These are phyloP conservation scores for Aythya baeri DNA, from an alignment of 2,113 vertebrate genomes.

Conservation along the genomic window DNA sequence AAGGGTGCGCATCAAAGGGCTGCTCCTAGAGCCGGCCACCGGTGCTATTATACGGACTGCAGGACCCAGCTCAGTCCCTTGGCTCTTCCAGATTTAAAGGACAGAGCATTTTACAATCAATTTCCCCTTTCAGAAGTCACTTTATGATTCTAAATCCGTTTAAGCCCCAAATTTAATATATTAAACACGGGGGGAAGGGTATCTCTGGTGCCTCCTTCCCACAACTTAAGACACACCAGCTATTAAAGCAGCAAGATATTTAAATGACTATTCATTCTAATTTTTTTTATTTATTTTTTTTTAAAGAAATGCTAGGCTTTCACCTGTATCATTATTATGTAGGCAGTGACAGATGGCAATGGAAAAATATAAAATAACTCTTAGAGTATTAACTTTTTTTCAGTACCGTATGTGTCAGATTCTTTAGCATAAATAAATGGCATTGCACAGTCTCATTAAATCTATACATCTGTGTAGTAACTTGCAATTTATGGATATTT, in stretches of 20 bases:
- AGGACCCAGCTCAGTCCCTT: neutral
- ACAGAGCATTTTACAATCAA: neutral
- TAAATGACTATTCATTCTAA: constrained; percentile 65
- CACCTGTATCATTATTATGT: constrained; percentile 72
- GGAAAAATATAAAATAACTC: constrained; percentile 70
- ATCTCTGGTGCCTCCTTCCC: constrained; percentile 35
- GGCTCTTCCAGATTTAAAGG: neutral
- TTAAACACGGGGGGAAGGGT: neutral
- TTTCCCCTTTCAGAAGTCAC: neutral
- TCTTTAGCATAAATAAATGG: constrained; percentile 77
- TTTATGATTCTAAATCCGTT: neutral
- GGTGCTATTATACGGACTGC: neutral
- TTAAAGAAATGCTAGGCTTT: constrained; percentile 48
- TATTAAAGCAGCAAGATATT: constrained; percentile 67
- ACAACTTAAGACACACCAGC: constrained; percentile 52
- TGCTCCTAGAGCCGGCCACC: neutral
- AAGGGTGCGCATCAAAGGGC: neutral
- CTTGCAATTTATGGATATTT: constrained; percentile 75
- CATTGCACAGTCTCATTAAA: constrained; percentile 76
- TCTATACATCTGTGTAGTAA: constrained; percentile 77
- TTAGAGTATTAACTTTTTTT: constrained; percentile 73
- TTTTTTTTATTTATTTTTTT: neutral
- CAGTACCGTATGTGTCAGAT: constrained; percentile 68
- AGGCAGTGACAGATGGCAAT: constrained; percentile 74
- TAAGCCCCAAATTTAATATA: neutral